Evolutionary conservation across 2,797 vertebrate genomes (phyloP), one percentile per base, ranked within the genome.

Genomic region (Acrocephalus scirpaceus): DNA sequence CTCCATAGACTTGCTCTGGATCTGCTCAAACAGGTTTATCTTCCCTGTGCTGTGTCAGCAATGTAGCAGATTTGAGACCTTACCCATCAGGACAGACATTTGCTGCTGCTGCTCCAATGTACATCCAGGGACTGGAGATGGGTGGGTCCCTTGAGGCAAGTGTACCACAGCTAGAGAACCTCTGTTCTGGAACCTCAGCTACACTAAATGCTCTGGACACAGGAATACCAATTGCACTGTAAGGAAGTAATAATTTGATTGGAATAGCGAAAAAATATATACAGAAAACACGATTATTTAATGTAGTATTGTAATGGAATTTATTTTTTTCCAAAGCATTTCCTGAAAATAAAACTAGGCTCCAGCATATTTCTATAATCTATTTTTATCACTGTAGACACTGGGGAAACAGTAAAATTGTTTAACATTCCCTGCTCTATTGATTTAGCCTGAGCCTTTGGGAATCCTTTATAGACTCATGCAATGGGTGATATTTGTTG

Each of bases 291-390:
- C 25, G 38, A 81, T 21, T 34, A 21, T 45, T 86, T 90, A 40
- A 16, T 80, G n/a, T 74, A 65, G 56, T 23, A 51, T 58, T 85
- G 29, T 30, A 75, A 83, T 19, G 36, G 25, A 30, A 77, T 90
- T 69, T 44, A 45, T 92, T 87, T 91, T 74, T 21, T 92, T 86
- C 58, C 79, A 75, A 90, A 95, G 56, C 5, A 69, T 93, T 93
- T 96, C 70, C 75, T 94, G 76, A 94, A 96, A 95, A 90, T 66
- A 80, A 95, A 92, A 93, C 86, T 83, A 92, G 44, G 47, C 36
- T 94, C 47, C 7, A 1, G 58, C 87, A 91, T 92, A 89, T 89
- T 93, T 94, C 65, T 92, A 60, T 51, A 83, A 87, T 27, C 86
- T 96, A 83, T 96, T 96, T 97, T 96, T 94, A 91, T 89, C 47